These are phyloP conservation scores for Ophion ellenae DNA, from an alignment of 2,888 invertebrate species.

Conservation along the genomic window DNA sequence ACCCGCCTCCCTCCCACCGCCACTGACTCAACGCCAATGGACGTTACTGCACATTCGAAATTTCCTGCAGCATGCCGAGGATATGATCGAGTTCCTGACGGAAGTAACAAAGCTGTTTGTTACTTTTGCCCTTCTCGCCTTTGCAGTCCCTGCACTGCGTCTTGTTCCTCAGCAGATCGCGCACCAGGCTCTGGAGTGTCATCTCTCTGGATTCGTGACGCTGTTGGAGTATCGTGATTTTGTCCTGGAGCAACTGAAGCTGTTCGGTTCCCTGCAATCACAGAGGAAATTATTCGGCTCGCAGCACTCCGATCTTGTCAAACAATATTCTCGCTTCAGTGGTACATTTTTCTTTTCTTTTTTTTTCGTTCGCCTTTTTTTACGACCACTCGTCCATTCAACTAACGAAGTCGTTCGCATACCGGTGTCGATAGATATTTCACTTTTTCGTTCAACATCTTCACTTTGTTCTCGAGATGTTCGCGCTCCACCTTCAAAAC, in stretches of 20 bases:
- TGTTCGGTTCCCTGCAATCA: slow-evolving; percentile 79
- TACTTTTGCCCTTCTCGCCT: slow-evolving; percentile 76
- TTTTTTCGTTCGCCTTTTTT: slow-evolving; percentile 4
- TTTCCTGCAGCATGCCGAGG: slow-evolving; percentile 81
- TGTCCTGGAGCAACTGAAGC: slow-evolving; percentile 80
- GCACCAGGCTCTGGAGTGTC: slow-evolving; percentile 80
- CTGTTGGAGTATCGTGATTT: slow-evolving; percentile 80
- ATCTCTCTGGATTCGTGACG: slow-evolving; percentile 81
- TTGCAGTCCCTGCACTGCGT: slow-evolving; percentile 81
- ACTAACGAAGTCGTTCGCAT: slow-evolving; percentile 66
- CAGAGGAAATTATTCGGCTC: slow-evolving; percentile 62
- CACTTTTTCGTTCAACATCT: slow-evolving; percentile 80
- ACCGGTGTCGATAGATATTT: slow-evolving; percentile 80
- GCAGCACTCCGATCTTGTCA: slow-evolving; percentile 11
- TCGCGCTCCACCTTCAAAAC: slow-evolving; percentile 85
- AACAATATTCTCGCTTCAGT: slow-evolving; percentile 15
- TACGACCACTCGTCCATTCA: slow-evolving; percentile 31
- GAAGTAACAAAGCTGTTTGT: slow-evolving; percentile 79
- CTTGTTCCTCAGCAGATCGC: slow-evolving; percentile 79
- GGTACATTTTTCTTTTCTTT: slow-evolving; percentile 36
- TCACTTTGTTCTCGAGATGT: slow-evolving; percentile 84
- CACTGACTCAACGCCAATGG: neutral
- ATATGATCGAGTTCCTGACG: slow-evolving; percentile 82
- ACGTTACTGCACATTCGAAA: slow-evolving; percentile 76
- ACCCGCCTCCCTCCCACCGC: neutral